phyloP scores from a whole-genome alignment of 2,113 vertebrate species.

The Misgurnus anguillicaudatus region DNA sequence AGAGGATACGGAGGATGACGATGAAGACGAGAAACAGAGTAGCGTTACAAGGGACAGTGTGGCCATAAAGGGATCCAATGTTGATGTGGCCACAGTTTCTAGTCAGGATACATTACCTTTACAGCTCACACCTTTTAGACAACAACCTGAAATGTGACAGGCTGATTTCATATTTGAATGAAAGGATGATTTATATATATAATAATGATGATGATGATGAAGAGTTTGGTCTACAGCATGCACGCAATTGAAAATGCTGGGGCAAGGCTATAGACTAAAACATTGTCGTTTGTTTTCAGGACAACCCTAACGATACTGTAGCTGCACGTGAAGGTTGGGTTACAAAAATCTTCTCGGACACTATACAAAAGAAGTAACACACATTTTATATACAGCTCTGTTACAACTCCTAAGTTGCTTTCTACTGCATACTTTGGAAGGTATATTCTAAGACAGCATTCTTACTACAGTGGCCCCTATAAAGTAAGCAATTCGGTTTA shows the following conservation, averaged over 20 bases:
- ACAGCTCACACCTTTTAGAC: slow-evolving; percentile 84
- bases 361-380: too few species aligned
- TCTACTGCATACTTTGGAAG: too few species aligned
- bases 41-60: slow-evolving; percentile 67
- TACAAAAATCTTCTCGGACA: too few species aligned
- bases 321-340: too few species aligned
- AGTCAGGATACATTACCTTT: slow-evolving; percentile 84
- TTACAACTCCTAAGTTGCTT: too few species aligned
- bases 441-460: too few species aligned
- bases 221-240: background rate
- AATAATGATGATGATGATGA: background rate
- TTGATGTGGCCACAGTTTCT: slow-evolving; percentile 78
- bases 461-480: too few species aligned
- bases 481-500: too few species aligned
- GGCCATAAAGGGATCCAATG: slow-evolving; percentile 80
- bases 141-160: slow-evolving; percentile 92
- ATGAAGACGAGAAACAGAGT: slow-evolving; percentile 57
- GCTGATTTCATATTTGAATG: slow-evolving; percentile 12
- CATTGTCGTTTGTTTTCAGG: background rate
- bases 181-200: background rate
- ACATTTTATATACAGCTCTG: too few species aligned
- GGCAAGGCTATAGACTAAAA: background rate
- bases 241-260: background rate
- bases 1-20: slow-evolving; percentile 83
- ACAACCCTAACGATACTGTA: too few species aligned